Conservation (phyloP, 1,140 invertebrate genomes). For the Hetaerina americana region DNA sequence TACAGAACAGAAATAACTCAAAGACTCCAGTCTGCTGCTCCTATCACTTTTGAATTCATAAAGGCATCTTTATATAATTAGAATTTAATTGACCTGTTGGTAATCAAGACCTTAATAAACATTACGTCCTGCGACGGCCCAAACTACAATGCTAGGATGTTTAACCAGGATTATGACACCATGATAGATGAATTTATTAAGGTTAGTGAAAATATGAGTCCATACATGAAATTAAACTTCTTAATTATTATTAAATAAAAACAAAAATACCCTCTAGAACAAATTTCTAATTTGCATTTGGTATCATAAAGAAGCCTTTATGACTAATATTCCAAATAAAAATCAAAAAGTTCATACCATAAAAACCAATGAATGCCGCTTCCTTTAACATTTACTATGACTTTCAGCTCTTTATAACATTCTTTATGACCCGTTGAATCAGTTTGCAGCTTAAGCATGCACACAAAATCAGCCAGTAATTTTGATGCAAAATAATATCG, state of each 20-base stretch:
- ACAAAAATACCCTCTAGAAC: too few species aligned
- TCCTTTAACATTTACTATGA: not conserved
- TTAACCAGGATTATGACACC: too few species aligned
- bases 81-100: too few species aligned
- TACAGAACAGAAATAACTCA: not conserved
- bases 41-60: not conserved
- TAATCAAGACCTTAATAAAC: too few species aligned
- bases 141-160: too few species aligned
- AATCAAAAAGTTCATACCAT: not conserved
- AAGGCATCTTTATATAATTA: not conserved
- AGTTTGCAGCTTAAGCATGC: not conserved
- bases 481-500: not conserved
- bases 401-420: not conserved
- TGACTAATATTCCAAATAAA: not conserved
- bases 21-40: not conserved
- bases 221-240: too few species aligned
- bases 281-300: too few species aligned
- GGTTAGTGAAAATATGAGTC: too few species aligned
- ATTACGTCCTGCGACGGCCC: too few species aligned
- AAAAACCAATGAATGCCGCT: not conserved
- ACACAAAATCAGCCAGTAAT: not conserved
- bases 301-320: not conserved
- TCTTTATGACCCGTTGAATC: not conserved
- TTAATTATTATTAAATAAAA: too few species aligned
- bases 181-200: too few species aligned